A percentile compares a stretch with the other conserved stretches of the same genome.
Conservation (phyloP, 2,113 vertebrate genomes). For the Ibidorhyncha struthersii region DNA sequence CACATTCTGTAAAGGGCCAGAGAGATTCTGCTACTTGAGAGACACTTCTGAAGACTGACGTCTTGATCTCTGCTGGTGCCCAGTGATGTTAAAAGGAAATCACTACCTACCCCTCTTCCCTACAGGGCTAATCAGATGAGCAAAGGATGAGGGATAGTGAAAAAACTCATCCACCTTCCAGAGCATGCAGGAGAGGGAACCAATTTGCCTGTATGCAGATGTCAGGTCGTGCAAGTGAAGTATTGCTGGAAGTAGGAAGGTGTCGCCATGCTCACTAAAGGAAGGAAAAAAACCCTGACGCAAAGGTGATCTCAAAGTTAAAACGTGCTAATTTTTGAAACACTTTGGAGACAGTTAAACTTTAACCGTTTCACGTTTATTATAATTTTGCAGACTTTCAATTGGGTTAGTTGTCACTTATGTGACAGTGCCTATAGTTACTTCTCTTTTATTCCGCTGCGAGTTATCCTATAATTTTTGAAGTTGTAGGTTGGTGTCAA, state of each 20-base stretch:
- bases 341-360: background rate
- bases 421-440: background rate
- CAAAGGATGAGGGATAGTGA: background rate
- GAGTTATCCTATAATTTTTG: background rate
- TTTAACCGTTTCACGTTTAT: background rate
- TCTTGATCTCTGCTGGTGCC: background rate
- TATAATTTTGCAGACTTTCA: background rate
- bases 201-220: background rate
- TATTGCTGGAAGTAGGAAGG: background rate
- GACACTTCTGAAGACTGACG: background rate
- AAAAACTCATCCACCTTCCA: background rate
- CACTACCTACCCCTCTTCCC: background rate
- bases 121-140: background rate
- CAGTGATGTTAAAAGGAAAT: background rate
- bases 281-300: background rate
- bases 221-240: background rate
- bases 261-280: background rate
- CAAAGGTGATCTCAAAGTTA: background rate
- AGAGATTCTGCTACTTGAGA: background rate
- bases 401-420: background rate
- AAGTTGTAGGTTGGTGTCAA: background rate
- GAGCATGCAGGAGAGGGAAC: background rate
- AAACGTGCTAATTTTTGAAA: background rate
- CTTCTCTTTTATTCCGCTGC: background rate
- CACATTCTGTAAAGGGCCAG: background rate